Evolutionary conservation across 2,888 invertebrate species (phyloP).

Genomic region (Acrocyrtus sp.): DNA sequence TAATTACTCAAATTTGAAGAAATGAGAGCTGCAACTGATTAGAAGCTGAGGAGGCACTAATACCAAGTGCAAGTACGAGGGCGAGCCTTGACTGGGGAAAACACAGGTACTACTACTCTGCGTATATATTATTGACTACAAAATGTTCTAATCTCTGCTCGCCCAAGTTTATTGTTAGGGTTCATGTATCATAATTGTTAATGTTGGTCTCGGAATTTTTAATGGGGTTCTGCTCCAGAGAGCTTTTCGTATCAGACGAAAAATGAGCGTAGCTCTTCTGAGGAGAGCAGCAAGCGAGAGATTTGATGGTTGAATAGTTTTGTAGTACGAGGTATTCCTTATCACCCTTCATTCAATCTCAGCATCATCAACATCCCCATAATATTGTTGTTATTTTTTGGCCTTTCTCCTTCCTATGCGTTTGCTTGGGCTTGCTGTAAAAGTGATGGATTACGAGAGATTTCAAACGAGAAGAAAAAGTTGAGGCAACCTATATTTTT

Average conservation of each 20-base stretch:
- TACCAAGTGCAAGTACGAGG: neutral
- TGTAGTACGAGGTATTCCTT: slow-evolving; percentile 41
- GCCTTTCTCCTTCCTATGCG: slow-evolving; percentile 19
- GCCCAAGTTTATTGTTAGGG: slow-evolving; percentile 1
- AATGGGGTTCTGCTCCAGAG: slow-evolving; percentile 31
- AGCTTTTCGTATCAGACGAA: neutral
- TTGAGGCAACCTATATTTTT: neutral
- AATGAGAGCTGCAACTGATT: neutral
- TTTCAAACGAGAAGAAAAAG: neutral
- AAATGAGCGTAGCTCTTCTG: neutral
- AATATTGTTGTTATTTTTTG: slow-evolving; percentile 14
- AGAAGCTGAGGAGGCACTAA: neutral
- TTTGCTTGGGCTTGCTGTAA: no score
- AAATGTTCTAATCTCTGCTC: neutral
- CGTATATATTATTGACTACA: neutral
- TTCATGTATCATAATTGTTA: slow-evolving; percentile 19
- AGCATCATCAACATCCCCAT: no score
- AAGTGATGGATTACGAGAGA: no score
- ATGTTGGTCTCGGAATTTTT: slow-evolving; percentile 6
- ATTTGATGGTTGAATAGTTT: slow-evolving; percentile 43
- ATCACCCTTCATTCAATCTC: slow-evolving; percentile 5
- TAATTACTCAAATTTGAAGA: neutral
- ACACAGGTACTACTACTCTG: no score
- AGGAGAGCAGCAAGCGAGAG: slow-evolving; percentile 7
- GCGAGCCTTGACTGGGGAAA: no score